Percentiles rank a stretch among this genome's conserved stretches.
phyloP scores from a whole-genome alignment of 2,113 vertebrate genomes.

The Lasiurus borealis region DNA sequence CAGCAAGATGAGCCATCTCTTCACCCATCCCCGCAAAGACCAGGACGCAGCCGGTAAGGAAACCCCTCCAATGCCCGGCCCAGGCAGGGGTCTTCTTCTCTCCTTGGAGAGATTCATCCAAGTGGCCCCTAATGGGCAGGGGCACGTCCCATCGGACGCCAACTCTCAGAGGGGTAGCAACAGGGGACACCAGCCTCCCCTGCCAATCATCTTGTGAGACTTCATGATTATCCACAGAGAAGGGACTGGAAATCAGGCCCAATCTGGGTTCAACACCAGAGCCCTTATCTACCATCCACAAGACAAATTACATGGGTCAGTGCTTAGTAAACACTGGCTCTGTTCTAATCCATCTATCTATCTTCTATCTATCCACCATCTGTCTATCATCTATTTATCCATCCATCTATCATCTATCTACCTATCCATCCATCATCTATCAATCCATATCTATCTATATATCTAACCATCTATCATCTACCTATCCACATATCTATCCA shows the following conservation, averaged over 20 bases:
- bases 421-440: too few species aligned
- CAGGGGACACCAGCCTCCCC: too few species aligned
- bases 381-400: too few species aligned
- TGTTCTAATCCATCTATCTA: not conserved
- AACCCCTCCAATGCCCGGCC: rapidly evolving
- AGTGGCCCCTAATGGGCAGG: not conserved
- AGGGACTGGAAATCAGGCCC: not conserved
- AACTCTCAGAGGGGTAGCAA: not conserved
- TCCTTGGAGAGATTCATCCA: too few species aligned
- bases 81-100: not conserved
- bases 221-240: not conserved
- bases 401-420: too few species aligned
- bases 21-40: rapidly evolving
- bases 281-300: not conserved
- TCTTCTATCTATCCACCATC: too few species aligned
- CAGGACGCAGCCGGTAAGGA: rapidly evolving
- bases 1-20: rapidly evolving
- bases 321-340: not conserved
- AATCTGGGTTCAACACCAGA: not conserved
- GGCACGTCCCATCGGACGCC: not conserved
- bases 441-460: too few species aligned
- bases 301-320: not conserved
- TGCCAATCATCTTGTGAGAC: not conserved
- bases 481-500: too few species aligned
- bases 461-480: too few species aligned